A percentile compares a stretch with the other conserved stretches of the same genome.
phyloP scores from a whole-genome alignment of 1,140 invertebrate genomes.

The Penaeus japonicus region DNA sequence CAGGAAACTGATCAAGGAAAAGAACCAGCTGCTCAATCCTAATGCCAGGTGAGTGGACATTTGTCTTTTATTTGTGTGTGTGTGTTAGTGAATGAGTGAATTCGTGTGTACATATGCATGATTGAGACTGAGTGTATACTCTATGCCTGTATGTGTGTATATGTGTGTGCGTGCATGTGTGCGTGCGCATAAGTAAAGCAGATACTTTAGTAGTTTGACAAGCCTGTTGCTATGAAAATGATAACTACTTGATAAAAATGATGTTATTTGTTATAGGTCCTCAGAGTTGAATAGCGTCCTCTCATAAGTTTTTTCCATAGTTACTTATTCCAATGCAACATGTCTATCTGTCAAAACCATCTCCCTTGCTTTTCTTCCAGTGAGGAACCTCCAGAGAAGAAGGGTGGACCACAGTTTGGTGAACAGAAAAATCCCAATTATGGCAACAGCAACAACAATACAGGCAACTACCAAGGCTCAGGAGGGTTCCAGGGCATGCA shows the following conservation, averaged over 20 bases:
- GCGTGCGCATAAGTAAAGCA: too few relatives aligned
- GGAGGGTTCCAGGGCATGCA: not conserved
- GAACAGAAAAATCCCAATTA: conserved; percentile 18
- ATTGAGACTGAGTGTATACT: too few relatives aligned
- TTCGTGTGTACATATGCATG: too few relatives aligned
- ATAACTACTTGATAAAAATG: too few relatives aligned
- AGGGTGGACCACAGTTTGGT: conserved; percentile 2
- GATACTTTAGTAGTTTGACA: too few relatives aligned
- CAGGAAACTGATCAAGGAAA: conserved; percentile 54
- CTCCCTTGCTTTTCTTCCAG: conserved; percentile 3
- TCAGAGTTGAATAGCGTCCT: not conserved
- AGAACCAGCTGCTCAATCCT: conserved; percentile 54
- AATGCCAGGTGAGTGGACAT: conserved; percentile 38
- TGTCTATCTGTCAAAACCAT: too few relatives aligned
- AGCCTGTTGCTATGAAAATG: too few relatives aligned
- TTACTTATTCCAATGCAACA: too few relatives aligned
- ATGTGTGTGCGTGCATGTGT: too few relatives aligned
- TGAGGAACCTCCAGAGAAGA: conserved; percentile 25
- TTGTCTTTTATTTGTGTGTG: not conserved
- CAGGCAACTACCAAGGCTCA: not conserved
- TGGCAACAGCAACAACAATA: not conserved
- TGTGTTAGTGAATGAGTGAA: not conserved
- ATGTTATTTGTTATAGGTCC: too few relatives aligned
- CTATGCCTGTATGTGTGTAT: too few relatives aligned
- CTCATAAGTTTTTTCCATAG: too few relatives aligned